Base-by-base conservation (phyloP, 2,113 vertebrate species). In the Clinocottus analis region DNA sequence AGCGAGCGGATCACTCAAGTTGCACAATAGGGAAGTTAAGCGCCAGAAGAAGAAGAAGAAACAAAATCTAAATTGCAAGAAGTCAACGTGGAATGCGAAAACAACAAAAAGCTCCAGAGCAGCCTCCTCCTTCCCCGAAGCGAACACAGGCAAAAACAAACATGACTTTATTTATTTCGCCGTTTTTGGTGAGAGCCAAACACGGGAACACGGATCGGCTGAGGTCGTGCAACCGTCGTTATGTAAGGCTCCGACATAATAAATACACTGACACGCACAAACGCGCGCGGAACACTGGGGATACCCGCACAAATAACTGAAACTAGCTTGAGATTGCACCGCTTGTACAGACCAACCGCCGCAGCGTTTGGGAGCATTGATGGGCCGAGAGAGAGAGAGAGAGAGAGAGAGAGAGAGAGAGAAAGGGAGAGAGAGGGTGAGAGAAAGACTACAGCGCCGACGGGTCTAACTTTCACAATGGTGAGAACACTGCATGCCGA, bases 391-490 rank as follows among this genome's bases (percentile, higher is more conserved):
- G 78, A 85, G 55, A 86, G 76, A 79, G 84, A 82, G 79, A 85
- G 77, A 85, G 59, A 85, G 51, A n/a, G 51, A 55, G 47, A 53
- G 21, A 11, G 76, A 72, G 75, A 74, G 84, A 82, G 79, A 84
- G 78, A 85, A 49, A 85, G 75, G 8, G 47, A 7, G 47, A n/a
- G 51, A 55, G 51, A 5, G 76, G n/a, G n/a, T n/a, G n/a, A 77
- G 85, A 83, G 79, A 85, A 77, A 85, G 61, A 86, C 86, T 72
- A 79, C 62, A 79, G 59, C 87, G 83, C 80, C 81, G 74, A 91
- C 73, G 72, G 60, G 60, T 84, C 84, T 73, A 95, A 95, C 94
- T 95, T 95, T 95, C 87, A 87, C 89, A 74, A 49, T 72, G 67
- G 83, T 64, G 61, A 51, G 75, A 84, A 85, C 71, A 74, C 12